Percentiles rank a stretch among this genome's conserved stretches.
phyloP scores from a whole-genome alignment of 2,797 vertebrate species.

The Crenuchus spilurus region DNA sequence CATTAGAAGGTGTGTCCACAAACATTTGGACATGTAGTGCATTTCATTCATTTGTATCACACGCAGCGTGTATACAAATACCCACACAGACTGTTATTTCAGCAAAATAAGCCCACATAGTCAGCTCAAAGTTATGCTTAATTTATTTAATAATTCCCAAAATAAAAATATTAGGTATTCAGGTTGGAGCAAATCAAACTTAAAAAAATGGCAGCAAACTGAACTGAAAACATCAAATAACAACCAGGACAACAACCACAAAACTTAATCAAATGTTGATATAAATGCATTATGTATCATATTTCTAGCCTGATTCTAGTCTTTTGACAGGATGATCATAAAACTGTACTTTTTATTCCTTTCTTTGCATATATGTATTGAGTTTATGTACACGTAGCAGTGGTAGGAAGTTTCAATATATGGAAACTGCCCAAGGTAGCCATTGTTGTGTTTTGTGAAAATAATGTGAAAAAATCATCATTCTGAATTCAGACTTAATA shows the following conservation, averaged over 20 bases:
- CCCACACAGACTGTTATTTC: neutral
- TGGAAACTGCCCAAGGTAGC: slow-evolving; percentile 15
- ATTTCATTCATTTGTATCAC: too few species aligned
- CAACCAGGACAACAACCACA: slow-evolving; percentile 28
- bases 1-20: too few species aligned
- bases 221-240: slow-evolving; percentile 23
- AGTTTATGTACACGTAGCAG: slow-evolving; percentile 27
- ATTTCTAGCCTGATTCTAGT: slow-evolving; percentile 23
- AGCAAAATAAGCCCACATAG: slow-evolving; percentile 61
- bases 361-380: slow-evolving; percentile 43
- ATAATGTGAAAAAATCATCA: too few species aligned
- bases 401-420: slow-evolving; percentile 17
- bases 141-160: slow-evolving; percentile 42
- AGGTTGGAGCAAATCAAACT: slow-evolving; percentile 22
- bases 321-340: slow-evolving; percentile 4
- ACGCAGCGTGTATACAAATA: too few species aligned
- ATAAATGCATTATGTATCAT: slow-evolving; percentile 22
- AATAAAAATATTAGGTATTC: slow-evolving; percentile 37
- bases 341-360: neutral
- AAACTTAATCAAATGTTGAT: slow-evolving; percentile 9
- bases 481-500: slow-evolving; percentile 12
- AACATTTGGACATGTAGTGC: too few species aligned
- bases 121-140: slow-evolving; percentile 22
- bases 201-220: slow-evolving; percentile 28
- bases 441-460: slow-evolving; percentile 5